A percentile compares a stretch with the other conserved stretches of the same genome.
These are phyloP conservation scores for Octodon degus DNA, from an alignment of 2,113 vertebrate genomes.

Conservation along the genomic window DNA sequence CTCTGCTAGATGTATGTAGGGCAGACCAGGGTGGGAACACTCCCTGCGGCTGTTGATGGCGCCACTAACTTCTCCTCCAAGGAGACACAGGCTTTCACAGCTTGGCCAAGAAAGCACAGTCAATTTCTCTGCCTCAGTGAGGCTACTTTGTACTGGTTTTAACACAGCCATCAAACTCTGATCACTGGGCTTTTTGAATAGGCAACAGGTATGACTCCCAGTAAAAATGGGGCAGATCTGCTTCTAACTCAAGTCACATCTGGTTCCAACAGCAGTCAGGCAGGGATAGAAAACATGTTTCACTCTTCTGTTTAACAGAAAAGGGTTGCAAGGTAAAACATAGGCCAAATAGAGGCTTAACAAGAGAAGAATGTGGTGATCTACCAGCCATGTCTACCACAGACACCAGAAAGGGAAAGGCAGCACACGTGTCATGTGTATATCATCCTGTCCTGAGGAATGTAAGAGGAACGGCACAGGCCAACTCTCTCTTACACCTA, in stretches of 20 bases:
- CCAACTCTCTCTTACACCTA: neutral
- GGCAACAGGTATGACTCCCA: neutral
- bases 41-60: neutral
- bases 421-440: accelerated
- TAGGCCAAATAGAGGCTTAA: neutral
- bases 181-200: neutral
- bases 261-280: neutral
- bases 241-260: neutral
- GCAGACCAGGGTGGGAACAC: accelerated
- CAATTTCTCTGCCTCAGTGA: neutral
- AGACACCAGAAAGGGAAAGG: accelerated
- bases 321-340: neutral
- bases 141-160: neutral
- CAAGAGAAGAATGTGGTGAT: neutral
- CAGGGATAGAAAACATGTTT: neutral
- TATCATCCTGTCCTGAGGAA: neutral
- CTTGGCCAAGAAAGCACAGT: neutral
- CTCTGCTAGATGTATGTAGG: neutral
- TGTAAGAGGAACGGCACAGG: neutral
- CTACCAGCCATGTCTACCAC: neutral
- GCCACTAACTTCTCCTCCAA: neutral
- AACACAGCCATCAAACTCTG: too few species aligned
- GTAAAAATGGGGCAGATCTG: neutral
- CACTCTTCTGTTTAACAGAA: neutral
- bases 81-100: neutral